Conservation (phyloP, 2,113 vertebrate species). For the Eclectus roratus region DNA sequence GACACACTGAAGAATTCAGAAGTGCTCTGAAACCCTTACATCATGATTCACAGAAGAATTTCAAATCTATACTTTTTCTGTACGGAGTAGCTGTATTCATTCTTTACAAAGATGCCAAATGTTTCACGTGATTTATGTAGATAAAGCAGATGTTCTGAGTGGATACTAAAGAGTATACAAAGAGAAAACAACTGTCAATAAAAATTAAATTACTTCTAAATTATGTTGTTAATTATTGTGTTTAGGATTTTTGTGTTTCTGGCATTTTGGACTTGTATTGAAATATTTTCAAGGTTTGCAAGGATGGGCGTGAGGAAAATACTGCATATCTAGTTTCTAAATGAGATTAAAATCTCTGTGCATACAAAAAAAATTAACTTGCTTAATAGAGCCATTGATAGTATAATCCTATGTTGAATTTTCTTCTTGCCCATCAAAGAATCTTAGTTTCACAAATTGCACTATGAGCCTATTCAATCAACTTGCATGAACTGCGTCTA, state of each 20-base stretch:
- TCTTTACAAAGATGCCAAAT: neutral
- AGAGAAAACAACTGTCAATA: neutral
- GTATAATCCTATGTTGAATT: neutral
- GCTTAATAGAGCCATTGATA: neutral
- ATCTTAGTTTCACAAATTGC: neutral
- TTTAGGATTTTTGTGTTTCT: neutral
- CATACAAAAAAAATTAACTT: neutral
- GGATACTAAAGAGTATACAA: neutral
- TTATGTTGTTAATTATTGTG: neutral
- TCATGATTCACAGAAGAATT: neutral
- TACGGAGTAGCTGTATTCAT: neutral
- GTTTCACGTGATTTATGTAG: neutral
- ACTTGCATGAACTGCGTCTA: neutral
- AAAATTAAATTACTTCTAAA: neutral
- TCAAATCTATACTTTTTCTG: neutral
- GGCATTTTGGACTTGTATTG: neutral
- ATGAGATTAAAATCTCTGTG: neutral
- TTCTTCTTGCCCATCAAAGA: neutral
- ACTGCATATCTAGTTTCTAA: neutral
- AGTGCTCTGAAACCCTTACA: neutral
- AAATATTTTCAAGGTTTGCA: neutral
- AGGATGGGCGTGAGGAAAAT: rapidly evolving
- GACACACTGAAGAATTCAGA: neutral
- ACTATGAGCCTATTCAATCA: neutral
- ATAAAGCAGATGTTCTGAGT: neutral